A percentile compares a stretch with the other conserved stretches of the same genome.
These are phyloP conservation scores for Agriopis marginaria DNA, from an alignment of 2,888 invertebrate genomes.

Conservation along the genomic window DNA sequence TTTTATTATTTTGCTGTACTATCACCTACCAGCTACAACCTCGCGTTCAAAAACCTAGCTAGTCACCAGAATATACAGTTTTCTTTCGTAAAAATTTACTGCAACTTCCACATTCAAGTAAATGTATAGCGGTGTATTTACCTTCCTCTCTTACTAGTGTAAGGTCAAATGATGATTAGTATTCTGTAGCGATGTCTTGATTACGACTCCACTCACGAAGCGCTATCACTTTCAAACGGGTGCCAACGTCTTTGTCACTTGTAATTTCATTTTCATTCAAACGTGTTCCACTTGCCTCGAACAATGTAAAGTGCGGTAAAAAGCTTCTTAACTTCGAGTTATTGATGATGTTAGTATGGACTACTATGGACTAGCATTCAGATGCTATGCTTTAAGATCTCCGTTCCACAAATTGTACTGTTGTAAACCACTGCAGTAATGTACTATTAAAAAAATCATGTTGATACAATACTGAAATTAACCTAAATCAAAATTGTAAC, in stretches of 20 bases:
- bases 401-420: too few relatives aligned
- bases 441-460: too few relatives aligned
- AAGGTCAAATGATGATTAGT: slow-evolving; percentile 68
- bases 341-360: not conserved
- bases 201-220: slow-evolving; percentile 70
- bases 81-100: too few relatives aligned
- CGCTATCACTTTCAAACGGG: slow-evolving; percentile 77
- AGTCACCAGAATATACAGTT: too few relatives aligned
- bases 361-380: not conserved
- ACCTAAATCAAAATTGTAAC: too few relatives aligned
- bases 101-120: not conserved
- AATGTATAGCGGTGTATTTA: not conserved
- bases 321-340: slow-evolving; percentile 16
- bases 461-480: too few relatives aligned
- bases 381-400: too few relatives aligned
- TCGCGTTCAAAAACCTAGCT: too few relatives aligned
- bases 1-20: too few relatives aligned
- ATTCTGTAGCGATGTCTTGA: slow-evolving; percentile 62
- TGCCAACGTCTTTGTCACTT: slow-evolving; percentile 62
- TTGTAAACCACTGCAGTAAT: too few relatives aligned
- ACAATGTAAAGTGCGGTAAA: slow-evolving; percentile 27
- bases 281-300: slow-evolving; percentile 55
- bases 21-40: too few relatives aligned
- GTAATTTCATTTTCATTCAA: slow-evolving; percentile 74
- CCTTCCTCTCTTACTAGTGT: slow-evolving; percentile 36